Percentiles rank a stretch among this genome's conserved stretches.
Evolutionary conservation across 2,797 vertebrate species (phyloP).

Genomic region (Pelodytes ibericus): DNA sequence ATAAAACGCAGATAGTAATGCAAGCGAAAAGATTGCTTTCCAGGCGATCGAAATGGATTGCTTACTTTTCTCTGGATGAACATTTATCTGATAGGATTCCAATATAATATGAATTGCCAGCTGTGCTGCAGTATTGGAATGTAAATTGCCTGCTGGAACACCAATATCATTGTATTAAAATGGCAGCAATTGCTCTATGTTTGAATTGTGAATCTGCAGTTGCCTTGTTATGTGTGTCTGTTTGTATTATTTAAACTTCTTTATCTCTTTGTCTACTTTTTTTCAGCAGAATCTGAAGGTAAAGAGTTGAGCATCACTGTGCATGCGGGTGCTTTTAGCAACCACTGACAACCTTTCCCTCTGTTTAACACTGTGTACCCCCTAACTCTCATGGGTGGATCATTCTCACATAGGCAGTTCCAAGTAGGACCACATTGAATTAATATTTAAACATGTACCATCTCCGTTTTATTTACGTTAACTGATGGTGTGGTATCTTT

Average conservation of each 20-base stretch:
- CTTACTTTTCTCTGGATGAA: neutral
- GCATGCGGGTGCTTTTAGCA: constrained; percentile 64
- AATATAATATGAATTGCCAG: no score
- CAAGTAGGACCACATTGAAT: neutral
- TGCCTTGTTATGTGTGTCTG: neutral
- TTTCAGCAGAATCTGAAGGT: constrained; percentile 98
- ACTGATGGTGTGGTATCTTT: no score
- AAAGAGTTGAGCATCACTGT: constrained; percentile 76
- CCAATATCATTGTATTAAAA: constrained; percentile 10
- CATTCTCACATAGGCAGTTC: neutral
- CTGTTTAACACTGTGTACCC: no score
- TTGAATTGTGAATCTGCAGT: neutral
- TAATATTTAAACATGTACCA: neutral
- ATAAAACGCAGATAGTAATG: neutral
- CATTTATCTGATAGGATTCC: neutral
- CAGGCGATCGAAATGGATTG: neutral
- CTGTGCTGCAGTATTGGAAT: neutral
- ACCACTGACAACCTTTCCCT: neutral
- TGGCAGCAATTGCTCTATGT: neutral
- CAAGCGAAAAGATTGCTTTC: neutral
- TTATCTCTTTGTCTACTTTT: constrained; percentile 82
- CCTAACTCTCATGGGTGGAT: constrained; percentile 30
- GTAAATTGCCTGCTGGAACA: neutral
- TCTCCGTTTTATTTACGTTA: no score
- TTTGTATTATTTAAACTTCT: constrained; percentile 48